phyloP scores from a whole-genome alignment of 2,797 vertebrate genomes.

The Corythornis leucogaster region DNA sequence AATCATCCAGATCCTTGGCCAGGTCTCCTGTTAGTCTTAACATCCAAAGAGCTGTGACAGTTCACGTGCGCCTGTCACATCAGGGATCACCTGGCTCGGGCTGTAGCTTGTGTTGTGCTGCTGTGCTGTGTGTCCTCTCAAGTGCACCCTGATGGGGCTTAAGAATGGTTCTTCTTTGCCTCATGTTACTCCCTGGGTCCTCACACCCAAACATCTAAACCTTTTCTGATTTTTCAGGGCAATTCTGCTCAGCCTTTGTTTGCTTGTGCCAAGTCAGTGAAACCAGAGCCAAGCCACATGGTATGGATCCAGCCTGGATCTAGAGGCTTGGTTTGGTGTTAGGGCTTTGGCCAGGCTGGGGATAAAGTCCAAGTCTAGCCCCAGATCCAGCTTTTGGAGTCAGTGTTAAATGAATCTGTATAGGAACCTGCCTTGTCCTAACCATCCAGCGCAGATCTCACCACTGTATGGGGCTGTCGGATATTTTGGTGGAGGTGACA shows the following conservation, averaged over 20 bases:
- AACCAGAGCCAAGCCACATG: accelerated
- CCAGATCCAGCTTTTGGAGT: not conserved
- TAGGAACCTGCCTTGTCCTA: not conserved
- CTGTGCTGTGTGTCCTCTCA: not conserved
- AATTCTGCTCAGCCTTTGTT: not conserved
- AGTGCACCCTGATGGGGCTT: not conserved
- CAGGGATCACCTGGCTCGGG: accelerated
- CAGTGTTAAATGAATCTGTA: not conserved
- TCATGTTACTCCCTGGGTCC: not conserved
- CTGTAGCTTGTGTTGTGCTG: not conserved
- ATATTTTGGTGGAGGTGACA: not conserved
- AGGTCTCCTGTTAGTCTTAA: not conserved
- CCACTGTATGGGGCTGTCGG: accelerated
- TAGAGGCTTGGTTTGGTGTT: not conserved
- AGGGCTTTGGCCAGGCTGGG: not conserved
- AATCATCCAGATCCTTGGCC: not conserved
- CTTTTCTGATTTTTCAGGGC: not conserved
- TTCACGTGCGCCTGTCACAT: accelerated
- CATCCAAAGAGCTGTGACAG: not conserved
- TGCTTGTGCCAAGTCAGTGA: not conserved
- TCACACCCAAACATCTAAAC: not conserved
- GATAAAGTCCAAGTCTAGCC: not conserved
- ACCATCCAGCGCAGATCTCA: not conserved
- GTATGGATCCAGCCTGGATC: not conserved
- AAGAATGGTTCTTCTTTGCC: not conserved